Evolutionary conservation across 2,797 vertebrate species (phyloP), one percentile per base, ranked within the genome.

Genomic region (Pantherophis vulpinus): DNA sequence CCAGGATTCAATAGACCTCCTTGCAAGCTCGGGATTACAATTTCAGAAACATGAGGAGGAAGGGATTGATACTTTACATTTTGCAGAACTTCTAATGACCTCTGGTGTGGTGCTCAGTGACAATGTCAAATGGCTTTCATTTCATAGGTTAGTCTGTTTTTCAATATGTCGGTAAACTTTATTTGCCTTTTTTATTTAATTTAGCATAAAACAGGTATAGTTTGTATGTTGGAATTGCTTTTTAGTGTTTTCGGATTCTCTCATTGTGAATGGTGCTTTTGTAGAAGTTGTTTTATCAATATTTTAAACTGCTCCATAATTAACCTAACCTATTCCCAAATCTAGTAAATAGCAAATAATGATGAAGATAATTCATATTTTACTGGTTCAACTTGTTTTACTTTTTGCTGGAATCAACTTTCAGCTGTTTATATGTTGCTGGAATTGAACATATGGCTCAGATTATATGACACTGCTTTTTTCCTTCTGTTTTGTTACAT

Each of bases 11-110:
- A 99, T 99, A 97, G 99, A 99, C 94, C 98, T 99, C 29, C 98
- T 99, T 61, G 99, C 99, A 96, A 99, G 99, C 97, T 99, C 99
- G 0, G 99, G 99, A 86, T 98, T 99, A 87, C 99, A 99, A 97
- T 99, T 99, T 96, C 99, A 99, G 96, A 99, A 99, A 93, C 99
- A 99, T 0, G 99, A 99, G 95, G 99, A 99, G 93, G 99, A 99
- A 95, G 99, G 99, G 14, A 99, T 99, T 0, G 99, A 99, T 96
- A 99, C 99, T 0, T 96, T 99, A 23, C 99, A 99, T 97, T 99
- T 99, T 54, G 99, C 99, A 0, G 99, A 99, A 97, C 97, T 99
- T 87, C 98, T 99, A 47, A 99, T 99, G 99, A 99, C 99, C 0
- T 99, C 99, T 0, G 99, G 99, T 29, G 98, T 99, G 0, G 99